Conservation (phyloP, 1,140 invertebrate genomes). For the Drosophila arawakana region DNA sequence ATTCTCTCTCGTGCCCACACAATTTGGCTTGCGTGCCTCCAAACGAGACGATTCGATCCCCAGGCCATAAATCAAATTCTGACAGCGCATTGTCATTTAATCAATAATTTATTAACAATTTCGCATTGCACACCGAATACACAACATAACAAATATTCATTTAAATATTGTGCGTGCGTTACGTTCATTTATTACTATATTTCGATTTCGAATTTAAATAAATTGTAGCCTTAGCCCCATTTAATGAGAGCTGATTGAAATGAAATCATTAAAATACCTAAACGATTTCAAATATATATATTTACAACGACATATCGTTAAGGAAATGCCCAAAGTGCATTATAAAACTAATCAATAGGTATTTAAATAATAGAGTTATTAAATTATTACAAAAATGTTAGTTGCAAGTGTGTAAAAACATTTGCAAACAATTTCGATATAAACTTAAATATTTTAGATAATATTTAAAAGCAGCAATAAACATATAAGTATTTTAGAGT, state of each 20-base stretch:
- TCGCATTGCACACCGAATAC: slow-evolving; percentile 35
- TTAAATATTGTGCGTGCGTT: slow-evolving; percentile 32
- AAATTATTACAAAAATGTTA: too few species aligned
- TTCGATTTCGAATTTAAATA: slow-evolving; percentile 26
- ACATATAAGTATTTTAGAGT: too few species aligned
- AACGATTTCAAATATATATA: slow-evolving; percentile 13
- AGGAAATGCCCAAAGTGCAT: not conserved
- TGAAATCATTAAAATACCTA: slow-evolving; percentile 21
- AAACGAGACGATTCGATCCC: slow-evolving; percentile 12
- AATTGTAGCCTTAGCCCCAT: slow-evolving; percentile 37
- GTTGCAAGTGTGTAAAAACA: too few species aligned
- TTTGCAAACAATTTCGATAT: too few species aligned
- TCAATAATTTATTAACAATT: slow-evolving; percentile 82
- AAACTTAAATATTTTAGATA: too few species aligned
- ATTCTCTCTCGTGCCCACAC: slow-evolving; percentile 50
- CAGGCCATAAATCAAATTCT: slow-evolving; percentile 78
- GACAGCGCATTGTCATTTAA: slow-evolving; percentile 82
- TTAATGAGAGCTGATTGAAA: slow-evolving; percentile 25
- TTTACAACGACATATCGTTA: not conserved
- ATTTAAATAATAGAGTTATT: not conserved
- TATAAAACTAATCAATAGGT: not conserved
- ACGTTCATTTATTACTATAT: slow-evolving; percentile 4
- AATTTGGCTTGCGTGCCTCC: slow-evolving; percentile 64
- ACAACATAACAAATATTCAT: slow-evolving; percentile 8
- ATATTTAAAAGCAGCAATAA: too few species aligned